phyloP scores from a whole-genome alignment of 2,113 vertebrate genomes.

The Saguinus imperator region DNA sequence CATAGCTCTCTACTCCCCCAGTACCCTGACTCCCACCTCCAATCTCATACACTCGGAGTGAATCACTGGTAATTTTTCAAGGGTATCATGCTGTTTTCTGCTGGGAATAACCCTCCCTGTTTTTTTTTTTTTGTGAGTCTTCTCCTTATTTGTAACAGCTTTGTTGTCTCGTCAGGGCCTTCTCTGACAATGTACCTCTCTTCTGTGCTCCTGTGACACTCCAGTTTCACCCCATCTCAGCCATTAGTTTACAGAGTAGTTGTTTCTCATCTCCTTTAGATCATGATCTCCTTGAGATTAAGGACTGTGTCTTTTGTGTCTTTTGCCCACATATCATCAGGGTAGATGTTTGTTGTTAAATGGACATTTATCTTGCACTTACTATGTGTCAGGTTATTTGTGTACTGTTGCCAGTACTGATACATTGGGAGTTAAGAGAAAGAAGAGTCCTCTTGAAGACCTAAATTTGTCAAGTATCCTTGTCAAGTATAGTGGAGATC shows the following conservation, averaged over 20 bases:
- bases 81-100: not conserved
- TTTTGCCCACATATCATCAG: not conserved
- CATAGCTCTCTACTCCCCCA: not conserved
- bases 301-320: not conserved
- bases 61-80: not conserved
- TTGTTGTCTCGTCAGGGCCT: not conserved
- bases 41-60: not conserved
- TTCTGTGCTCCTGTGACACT: not conserved
- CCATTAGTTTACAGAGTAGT: not conserved
- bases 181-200: not conserved
- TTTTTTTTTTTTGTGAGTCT: not conserved
- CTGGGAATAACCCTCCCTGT: not conserved
- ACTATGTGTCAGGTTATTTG: not conserved
- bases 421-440: not conserved
- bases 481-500: not conserved
- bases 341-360: not conserved
- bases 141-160: not conserved
- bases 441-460: not conserved
- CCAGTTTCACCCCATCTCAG: not conserved
- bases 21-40: not conserved
- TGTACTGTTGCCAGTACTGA: not conserved
- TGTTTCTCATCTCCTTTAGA: not conserved
- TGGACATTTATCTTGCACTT: not conserved
- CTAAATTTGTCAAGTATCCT: not conserved
- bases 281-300: not conserved